Evolutionary conservation across 2,888 invertebrate species (phyloP), one percentile per base, ranked within the genome.

Genomic region (Chesias legatella): DNA sequence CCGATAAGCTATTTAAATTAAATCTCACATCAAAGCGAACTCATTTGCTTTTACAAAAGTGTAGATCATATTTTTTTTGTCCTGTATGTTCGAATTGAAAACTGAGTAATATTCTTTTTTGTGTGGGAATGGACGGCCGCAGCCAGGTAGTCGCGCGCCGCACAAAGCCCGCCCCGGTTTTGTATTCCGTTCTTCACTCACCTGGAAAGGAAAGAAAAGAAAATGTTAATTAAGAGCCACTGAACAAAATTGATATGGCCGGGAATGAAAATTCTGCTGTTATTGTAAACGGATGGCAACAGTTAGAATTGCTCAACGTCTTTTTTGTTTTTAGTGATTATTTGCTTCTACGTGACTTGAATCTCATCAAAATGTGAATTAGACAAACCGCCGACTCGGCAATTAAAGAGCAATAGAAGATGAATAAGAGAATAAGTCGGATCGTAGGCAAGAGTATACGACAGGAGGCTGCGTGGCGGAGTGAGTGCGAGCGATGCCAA

Each of bases 141-240:
- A 48, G 56, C 60, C 66, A 63, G 30, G 33, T 36, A 45, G 45
- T 33, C 68, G 63, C 66, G 65, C 67, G 64, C 63, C 67, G 59
- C 68, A 80, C 77, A 82, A 83, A 79, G 81, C 78, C 67, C 65
- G 67, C 65, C 54, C 63, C 67, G 75, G 74, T n/a, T 78, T 79
- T 78, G 76, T 80, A 73, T 81, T 82, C 77, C 67, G 64, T 72
- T 70, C 73, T 70, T 79, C 81, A 86, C 86, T 88, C 85, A 86
- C 84, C 83, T 86, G 85, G 76, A 84, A 86, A 82, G 72, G 73
- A 84, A 84, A 85, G 84, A 86, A 86, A 85, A 82, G 81, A 79
- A 82, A 83, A 83, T 79, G 82, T 88, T 88, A 88, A 88, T 88
- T 86, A 88, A 86, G 76, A 85, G 76, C 72, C 77, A 80, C 79